Conservation (phyloP, 2,113 vertebrate genomes). For the Pelvicachromis taeniatus region DNA sequence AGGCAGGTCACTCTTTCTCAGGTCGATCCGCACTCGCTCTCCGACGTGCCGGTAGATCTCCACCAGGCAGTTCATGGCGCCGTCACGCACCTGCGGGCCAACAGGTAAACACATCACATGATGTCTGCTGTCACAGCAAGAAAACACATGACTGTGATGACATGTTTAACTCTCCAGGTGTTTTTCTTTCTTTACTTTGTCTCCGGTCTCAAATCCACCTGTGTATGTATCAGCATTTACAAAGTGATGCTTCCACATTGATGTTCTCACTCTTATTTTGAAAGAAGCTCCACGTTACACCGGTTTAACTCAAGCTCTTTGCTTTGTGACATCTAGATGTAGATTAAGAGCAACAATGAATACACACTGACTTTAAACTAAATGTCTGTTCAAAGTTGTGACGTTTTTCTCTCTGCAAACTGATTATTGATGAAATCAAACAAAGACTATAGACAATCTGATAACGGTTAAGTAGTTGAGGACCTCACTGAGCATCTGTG, state of each 20-base stretch:
- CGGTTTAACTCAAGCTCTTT: neutral
- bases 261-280: neutral
- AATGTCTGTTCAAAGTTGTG: neutral
- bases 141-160: too few relatives aligned
- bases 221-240: neutral
- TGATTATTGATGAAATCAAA: neutral
- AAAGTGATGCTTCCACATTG: too few relatives aligned
- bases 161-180: neutral
- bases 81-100: constrained; percentile 84
- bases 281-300: neutral
- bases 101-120: neutral
- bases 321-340: neutral
- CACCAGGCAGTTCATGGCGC: constrained; percentile 92
- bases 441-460: too few relatives aligned
- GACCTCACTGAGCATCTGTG: neutral
- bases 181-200: neutral
- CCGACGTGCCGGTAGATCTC: constrained; percentile 98
- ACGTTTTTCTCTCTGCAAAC: neutral
- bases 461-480: too few relatives aligned
- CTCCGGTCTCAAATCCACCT: neutral
- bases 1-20: constrained; percentile 95
- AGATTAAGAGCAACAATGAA: neutral
- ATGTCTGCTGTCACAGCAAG: neutral
- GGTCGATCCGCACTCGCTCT: constrained; percentile 91
- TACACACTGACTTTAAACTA: neutral